A percentile compares a stretch with the other conserved stretches of the same genome.
Conservation (phyloP, 2,888 invertebrate genomes). For the Plagodis dolabraria region DNA sequence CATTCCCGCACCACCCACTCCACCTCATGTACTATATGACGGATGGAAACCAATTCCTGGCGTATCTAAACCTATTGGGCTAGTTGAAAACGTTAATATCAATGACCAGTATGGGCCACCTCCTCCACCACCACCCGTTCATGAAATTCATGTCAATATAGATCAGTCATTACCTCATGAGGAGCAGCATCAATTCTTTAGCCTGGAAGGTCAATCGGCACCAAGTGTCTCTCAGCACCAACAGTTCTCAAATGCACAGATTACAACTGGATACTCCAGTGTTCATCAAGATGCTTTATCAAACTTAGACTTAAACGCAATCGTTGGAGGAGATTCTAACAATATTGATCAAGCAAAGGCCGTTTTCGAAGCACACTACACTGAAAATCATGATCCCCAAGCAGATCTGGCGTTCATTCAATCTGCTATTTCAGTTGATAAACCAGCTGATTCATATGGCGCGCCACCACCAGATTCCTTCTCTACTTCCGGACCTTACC, state of each 20-base stretch:
- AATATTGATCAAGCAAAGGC: constrained; percentile 80
- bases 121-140: constrained; percentile 61
- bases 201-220: constrained; percentile 19
- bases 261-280: constrained; percentile 69
- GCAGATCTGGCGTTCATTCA: constrained; percentile 41
- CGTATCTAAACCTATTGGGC: constrained; percentile 70
- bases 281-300: constrained; percentile 78
- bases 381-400: constrained; percentile 62
- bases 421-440: constrained; percentile 49
- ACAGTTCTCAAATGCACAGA: constrained; percentile 61
- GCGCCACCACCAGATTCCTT: constrained; percentile 76
- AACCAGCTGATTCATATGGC: constrained; percentile 66
- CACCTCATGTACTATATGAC: constrained; percentile 90
- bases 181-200: constrained; percentile 35
- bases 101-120: constrained; percentile 70
- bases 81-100: constrained; percentile 45
- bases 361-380: constrained; percentile 80
- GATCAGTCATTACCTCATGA: constrained; percentile 55
- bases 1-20: constrained; percentile 90
- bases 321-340: constrained; percentile 76
- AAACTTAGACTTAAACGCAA: constrained; percentile 70
- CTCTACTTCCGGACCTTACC: constrained; percentile 69
- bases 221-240: constrained; percentile 45
- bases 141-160: constrained; percentile 59
- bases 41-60: constrained; percentile 95